These are phyloP conservation scores for Drosophila niveifrons DNA, from an alignment of 2,888 invertebrate genomes.

Conservation along the genomic window DNA sequence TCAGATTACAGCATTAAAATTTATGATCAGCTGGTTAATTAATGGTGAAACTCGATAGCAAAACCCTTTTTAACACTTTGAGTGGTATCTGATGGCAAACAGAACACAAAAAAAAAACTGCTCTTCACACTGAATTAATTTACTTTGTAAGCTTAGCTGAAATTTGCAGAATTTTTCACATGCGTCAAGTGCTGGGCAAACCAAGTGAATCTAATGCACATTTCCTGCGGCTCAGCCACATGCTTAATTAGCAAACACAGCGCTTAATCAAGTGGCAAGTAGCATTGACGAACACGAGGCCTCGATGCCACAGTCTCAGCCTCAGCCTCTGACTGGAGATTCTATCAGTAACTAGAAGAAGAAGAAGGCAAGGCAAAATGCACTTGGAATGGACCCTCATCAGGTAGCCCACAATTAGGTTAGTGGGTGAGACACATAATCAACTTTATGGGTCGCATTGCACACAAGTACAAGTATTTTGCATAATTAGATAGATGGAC, in stretches of 20 bases:
- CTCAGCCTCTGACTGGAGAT: slow-evolving; percentile 42
- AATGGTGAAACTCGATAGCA: slow-evolving; percentile 24
- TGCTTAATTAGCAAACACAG: slow-evolving; percentile 64
- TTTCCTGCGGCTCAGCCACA: slow-evolving; percentile 37
- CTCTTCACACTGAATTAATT: slow-evolving; percentile 22
- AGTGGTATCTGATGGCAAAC: slow-evolving; percentile 9
- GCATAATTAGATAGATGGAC: slow-evolving; percentile 72
- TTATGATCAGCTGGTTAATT: slow-evolving; percentile 35
- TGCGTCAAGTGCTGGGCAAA: slow-evolving; percentile 33
- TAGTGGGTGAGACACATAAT: slow-evolving; percentile 80
- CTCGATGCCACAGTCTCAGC: slow-evolving; percentile 52
- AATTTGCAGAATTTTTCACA: slow-evolving; percentile 24
- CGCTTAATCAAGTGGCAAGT: slow-evolving; percentile 76
- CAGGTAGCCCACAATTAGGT: slow-evolving; percentile 66
- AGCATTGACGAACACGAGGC: slow-evolving; percentile 67
- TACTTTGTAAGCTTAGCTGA: slow-evolving; percentile 13
- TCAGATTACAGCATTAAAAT: slow-evolving; percentile 49
- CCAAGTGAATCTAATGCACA: slow-evolving; percentile 55
- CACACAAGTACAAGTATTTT: slow-evolving; percentile 37
- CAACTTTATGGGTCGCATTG: slow-evolving; percentile 74
- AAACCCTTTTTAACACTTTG: not conserved
- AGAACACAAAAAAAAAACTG: not conserved
- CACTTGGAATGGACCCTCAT: slow-evolving; percentile 50
- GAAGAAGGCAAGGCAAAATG: slow-evolving; percentile 54
- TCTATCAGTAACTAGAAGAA: slow-evolving; percentile 49